These are phyloP conservation scores for Coenonympha arcania DNA, from an alignment of 2,888 invertebrate species.

Conservation along the genomic window DNA sequence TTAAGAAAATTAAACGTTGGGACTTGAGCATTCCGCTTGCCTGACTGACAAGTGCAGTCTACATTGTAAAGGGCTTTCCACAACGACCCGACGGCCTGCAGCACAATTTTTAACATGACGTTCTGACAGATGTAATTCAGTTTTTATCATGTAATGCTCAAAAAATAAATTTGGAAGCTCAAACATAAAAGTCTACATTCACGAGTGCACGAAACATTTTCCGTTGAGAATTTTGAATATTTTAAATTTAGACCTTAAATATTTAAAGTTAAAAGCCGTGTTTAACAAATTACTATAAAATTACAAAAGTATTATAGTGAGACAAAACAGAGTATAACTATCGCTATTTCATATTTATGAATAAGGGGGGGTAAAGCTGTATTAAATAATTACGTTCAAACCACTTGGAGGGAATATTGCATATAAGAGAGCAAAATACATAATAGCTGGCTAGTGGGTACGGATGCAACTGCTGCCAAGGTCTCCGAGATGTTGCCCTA, in stretches of 20 bases:
- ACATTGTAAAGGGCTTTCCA: slow-evolving; percentile 1
- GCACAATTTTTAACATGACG: slow-evolving; percentile 3
- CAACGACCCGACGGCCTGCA: background rate
- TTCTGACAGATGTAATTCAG: background rate
- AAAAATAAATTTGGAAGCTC: background rate
- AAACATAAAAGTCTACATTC: too few species aligned
- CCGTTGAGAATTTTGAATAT: too few species aligned
- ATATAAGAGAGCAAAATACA: slow-evolving; percentile 50
- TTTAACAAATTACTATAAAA: slow-evolving; percentile 36
- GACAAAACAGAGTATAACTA: too few species aligned
- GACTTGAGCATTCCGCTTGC: slow-evolving; percentile 45
- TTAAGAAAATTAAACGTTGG: slow-evolving; percentile 48
- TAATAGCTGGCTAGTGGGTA: slow-evolving; percentile 41
- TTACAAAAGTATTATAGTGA: too few species aligned
- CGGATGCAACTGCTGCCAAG: slow-evolving; percentile 39
- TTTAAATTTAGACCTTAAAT: too few species aligned
- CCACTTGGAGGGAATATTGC: slow-evolving; percentile 42
- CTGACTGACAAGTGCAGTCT: slow-evolving; percentile 50
- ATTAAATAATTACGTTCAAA: too few species aligned
- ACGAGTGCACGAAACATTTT: too few species aligned
- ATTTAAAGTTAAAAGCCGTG: too few species aligned
- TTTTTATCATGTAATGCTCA: background rate
- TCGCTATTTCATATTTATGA: too few species aligned
- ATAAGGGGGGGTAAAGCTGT: too few species aligned
- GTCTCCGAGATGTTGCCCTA: slow-evolving; percentile 38